phyloP scores from a whole-genome alignment of 1,140 invertebrate genomes.

The Panagrolaimus sp. region DNA sequence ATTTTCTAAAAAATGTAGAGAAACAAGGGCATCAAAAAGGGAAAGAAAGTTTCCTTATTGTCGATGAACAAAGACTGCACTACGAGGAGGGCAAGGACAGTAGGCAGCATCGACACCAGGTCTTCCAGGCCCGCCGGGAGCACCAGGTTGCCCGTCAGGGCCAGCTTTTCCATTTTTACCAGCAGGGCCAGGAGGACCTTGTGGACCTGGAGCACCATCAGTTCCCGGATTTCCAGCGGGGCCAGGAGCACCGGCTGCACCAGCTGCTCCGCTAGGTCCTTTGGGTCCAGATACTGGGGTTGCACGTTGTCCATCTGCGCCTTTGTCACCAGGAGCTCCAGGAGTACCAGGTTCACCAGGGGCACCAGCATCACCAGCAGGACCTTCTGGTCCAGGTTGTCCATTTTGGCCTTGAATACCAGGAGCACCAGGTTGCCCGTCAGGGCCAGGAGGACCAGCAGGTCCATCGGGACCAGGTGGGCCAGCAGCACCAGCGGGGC shows the following conservation, averaged over 20 bases:
- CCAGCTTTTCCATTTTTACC: slow-evolving; percentile 16
- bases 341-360: slow-evolving; percentile 15
- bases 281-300: slow-evolving; percentile 19
- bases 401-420: slow-evolving; percentile 24
- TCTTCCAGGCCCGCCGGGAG: slow-evolving; percentile 20
- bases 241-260: not conserved
- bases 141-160: not conserved
- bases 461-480: slow-evolving; percentile 14
- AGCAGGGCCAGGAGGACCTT: slow-evolving; percentile 19
- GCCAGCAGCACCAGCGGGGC: slow-evolving; percentile 27
- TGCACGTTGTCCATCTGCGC: not conserved
- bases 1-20: too few relatives aligned
- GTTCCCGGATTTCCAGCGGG: slow-evolving; percentile 14
- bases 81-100: not conserved
- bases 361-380: slow-evolving; percentile 23
- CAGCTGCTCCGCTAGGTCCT: slow-evolving; percentile 18
- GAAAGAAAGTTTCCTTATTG: too few relatives aligned
- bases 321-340: slow-evolving; percentile 20
- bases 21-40: too few relatives aligned
- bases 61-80: too few relatives aligned
- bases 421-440: slow-evolving; percentile 19
- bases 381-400: slow-evolving; percentile 26
- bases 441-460: slow-evolving; percentile 1
- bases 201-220: slow-evolving; percentile 16
- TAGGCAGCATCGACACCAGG: slow-evolving; percentile 31